Conservation (phyloP, 1,140 invertebrate genomes). For the Triops longicaudatus region DNA sequence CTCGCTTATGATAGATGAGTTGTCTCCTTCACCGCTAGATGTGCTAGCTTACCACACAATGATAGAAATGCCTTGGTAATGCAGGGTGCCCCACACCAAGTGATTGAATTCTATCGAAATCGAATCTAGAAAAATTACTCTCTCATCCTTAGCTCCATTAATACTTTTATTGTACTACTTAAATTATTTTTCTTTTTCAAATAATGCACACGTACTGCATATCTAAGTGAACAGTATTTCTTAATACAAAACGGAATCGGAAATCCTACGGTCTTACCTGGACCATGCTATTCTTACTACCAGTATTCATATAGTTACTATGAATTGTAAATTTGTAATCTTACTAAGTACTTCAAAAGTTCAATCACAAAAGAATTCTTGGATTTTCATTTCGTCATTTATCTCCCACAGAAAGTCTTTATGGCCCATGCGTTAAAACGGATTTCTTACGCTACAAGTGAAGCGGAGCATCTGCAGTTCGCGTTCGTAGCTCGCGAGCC, state of each 20-base stretch:
- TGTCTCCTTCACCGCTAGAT: constrained; percentile 9
- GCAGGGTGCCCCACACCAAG: not conserved
- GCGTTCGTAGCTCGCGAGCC: constrained; percentile 74
- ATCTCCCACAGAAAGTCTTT: constrained; percentile 58
- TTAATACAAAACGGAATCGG: too few species aligned
- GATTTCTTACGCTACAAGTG: constrained; percentile 79
- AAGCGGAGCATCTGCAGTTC: constrained; percentile 67
- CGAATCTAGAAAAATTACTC: too few species aligned
- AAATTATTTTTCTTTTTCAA: too few species aligned
- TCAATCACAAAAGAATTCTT: not conserved
- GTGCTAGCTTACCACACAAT: not conserved
- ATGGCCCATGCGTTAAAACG: constrained; percentile 77
- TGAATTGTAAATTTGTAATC: not conserved
- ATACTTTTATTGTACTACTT: too few species aligned
- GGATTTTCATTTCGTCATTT: constrained; percentile 25
- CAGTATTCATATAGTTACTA: too few species aligned
- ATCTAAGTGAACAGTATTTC: too few species aligned
- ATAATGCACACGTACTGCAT: too few species aligned
- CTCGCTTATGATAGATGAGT: not conserved
- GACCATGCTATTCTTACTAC: too few species aligned
- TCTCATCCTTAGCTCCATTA: too few species aligned
- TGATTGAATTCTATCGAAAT: too few species aligned
- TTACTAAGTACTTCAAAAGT: not conserved
- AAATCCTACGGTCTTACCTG: too few species aligned
- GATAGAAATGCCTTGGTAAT: not conserved